These are phyloP conservation scores for Hystrix brachyura DNA, from an alignment of 2,113 vertebrate genomes.

Conservation along the genomic window DNA sequence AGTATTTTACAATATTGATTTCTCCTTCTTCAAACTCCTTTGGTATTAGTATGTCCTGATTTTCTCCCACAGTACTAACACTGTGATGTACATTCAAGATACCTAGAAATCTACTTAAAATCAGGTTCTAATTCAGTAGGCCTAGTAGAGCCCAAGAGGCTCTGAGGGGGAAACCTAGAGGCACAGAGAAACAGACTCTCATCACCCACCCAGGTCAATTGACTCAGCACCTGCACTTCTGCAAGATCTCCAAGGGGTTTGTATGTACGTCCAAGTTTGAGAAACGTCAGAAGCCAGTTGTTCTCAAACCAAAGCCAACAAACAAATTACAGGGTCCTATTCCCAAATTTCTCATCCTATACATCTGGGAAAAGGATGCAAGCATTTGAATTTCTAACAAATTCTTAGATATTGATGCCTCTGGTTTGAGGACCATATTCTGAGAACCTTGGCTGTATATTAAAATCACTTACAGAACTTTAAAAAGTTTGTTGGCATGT, in stretches of 20 bases:
- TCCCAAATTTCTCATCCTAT: background rate
- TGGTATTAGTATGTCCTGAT: background rate
- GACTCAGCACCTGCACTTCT: constrained; percentile 15
- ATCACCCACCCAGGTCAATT: background rate
- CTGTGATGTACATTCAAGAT: background rate
- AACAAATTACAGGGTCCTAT: background rate
- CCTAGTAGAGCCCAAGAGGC: background rate
- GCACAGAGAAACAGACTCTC: background rate
- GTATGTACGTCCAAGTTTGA: background rate
- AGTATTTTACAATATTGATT: background rate
- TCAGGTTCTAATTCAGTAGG: background rate
- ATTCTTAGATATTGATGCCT: background rate
- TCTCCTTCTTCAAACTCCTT: constrained; percentile 14
- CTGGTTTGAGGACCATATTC: background rate
- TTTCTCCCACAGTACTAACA: background rate
- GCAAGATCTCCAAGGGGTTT: background rate
- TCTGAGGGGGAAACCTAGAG: background rate
- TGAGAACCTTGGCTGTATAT: background rate
- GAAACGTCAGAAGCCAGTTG: background rate
- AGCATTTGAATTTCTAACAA: constrained; percentile 25
- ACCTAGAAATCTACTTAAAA: constrained; percentile 2
- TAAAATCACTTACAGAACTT: constrained; percentile 6
- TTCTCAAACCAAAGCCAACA: background rate
- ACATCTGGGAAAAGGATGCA: background rate
- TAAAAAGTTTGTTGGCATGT: background rate